Evolutionary conservation across 2,888 invertebrate species (phyloP).

Genomic region (Trichogramma evanescens): DNA sequence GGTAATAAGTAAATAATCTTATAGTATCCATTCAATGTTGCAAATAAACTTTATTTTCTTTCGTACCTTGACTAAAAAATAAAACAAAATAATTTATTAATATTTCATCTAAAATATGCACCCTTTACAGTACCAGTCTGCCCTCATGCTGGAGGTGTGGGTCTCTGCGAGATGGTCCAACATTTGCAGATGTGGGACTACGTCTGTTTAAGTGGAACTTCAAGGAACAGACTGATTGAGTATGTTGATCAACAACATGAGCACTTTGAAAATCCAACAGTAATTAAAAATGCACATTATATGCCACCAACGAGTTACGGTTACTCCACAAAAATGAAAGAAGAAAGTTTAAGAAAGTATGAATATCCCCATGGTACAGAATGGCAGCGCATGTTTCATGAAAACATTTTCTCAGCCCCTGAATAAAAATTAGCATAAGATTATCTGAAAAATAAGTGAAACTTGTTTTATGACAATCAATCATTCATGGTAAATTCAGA

Average conservation of each 20-base stretch:
- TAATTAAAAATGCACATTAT: slow-evolving; percentile 65
- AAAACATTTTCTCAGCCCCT: slow-evolving; percentile 55
- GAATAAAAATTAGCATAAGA: no score
- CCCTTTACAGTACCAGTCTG: slow-evolving; percentile 73
- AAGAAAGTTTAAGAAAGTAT: slow-evolving; percentile 61
- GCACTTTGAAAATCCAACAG: slow-evolving; percentile 71
- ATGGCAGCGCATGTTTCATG: slow-evolving; percentile 64
- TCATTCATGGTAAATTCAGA: no score
- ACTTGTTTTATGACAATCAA: no score
- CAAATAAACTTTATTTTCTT: not conserved
- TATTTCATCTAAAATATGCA: not conserved
- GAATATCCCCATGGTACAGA: slow-evolving; percentile 71
- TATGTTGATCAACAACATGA: slow-evolving; percentile 87
- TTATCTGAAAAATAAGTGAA: no score
- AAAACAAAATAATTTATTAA: not conserved
- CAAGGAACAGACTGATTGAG: slow-evolving; percentile 70
- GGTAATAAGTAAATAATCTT: slow-evolving; percentile 2
- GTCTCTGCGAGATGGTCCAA: slow-evolving; percentile 89
- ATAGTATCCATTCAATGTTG: not conserved
- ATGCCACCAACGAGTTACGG: slow-evolving; percentile 71
- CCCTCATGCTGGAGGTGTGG: slow-evolving; percentile 92
- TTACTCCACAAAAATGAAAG: slow-evolving; percentile 74
- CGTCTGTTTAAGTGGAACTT: slow-evolving; percentile 64
- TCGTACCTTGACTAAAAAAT: not conserved
- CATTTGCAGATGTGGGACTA: slow-evolving; percentile 88